A percentile compares a stretch with the other conserved stretches of the same genome.
Conservation (phyloP, 2,113 vertebrate genomes). For the zebrafish (Danio rerio) region DNA sequence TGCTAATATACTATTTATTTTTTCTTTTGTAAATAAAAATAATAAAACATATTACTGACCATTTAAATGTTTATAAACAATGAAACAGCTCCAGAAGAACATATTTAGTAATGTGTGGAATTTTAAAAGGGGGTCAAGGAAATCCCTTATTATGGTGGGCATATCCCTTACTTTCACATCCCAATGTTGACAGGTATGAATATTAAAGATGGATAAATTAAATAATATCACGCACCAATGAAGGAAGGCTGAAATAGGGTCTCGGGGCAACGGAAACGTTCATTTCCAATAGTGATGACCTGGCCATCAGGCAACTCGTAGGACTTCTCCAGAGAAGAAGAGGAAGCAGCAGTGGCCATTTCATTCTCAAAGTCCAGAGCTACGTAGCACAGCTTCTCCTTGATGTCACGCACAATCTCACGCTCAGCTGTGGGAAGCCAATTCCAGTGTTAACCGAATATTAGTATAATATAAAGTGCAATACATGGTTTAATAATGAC, state of each 20-base stretch:
- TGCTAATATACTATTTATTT: no score
- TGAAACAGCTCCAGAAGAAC: no score
- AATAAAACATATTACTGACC: no score
- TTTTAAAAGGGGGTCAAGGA: no score
- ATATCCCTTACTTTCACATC: no score
- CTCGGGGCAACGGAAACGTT: conserved; percentile 97
- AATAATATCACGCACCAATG: conserved; percentile 78
- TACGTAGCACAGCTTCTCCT: conserved; percentile 98
- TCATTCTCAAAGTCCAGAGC: conserved; percentile 97
- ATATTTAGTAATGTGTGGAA: no score
- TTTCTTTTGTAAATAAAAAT: no score
- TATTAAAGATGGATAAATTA: no score
- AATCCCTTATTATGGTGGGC: no score
- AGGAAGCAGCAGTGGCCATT: conserved; percentile 97
- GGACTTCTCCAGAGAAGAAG: conserved; percentile 97
- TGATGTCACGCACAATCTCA: conserved; percentile 97
- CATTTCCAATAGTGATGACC: conserved; percentile 89
- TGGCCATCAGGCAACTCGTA: conserved; percentile 82
- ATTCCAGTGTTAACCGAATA: not conserved
- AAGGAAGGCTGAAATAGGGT: conserved; percentile 98
- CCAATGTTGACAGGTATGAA: no score
- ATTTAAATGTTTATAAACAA: no score
- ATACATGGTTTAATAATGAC: not conserved
- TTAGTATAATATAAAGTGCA: not conserved
- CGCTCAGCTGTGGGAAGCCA: conserved; percentile 82